A percentile compares a stretch with the other conserved stretches of the same genome.
Evolutionary conservation across 2,888 invertebrate genomes (phyloP).

Genomic region (Alentia gelatinosa): DNA sequence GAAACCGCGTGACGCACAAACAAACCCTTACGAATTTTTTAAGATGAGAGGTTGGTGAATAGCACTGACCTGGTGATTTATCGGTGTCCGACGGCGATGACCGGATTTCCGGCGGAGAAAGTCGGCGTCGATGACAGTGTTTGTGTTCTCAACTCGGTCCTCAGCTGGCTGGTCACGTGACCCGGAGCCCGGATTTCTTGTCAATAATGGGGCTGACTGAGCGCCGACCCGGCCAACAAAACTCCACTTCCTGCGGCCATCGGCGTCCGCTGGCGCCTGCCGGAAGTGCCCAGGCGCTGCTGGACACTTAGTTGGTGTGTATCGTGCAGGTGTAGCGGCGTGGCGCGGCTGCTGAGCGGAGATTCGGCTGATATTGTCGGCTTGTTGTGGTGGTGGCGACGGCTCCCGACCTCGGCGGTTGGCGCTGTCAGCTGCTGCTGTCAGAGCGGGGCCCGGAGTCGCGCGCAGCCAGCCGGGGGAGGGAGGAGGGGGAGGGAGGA

Average conservation of each 20-base stretch:
- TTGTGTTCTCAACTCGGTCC: neutral
- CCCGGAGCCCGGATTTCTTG: constrained; percentile 39
- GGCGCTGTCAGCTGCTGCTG: constrained; percentile 31
- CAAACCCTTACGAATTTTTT: constrained; percentile 50
- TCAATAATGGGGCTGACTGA: constrained; percentile 16
- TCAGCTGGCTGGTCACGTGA: constrained; percentile 44
- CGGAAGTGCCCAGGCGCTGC: neutral
- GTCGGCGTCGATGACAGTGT: neutral
- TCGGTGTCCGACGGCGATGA: neutral
- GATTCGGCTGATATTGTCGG: constrained; percentile 2
- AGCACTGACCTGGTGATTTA: neutral
- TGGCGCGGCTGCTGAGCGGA: neutral
- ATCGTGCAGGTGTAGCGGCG: neutral
- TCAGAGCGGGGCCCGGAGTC: neutral
- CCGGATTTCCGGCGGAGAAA: neutral
- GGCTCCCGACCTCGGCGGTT: neutral
- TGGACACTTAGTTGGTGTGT: neutral
- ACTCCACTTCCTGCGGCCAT: constrained; percentile 3
- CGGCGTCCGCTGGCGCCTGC: neutral
- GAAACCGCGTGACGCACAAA: neutral
- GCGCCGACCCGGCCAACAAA: neutral
- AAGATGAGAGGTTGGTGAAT: neutral
- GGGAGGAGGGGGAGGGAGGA: constrained; percentile 10
- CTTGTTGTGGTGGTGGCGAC: constrained; percentile 9
- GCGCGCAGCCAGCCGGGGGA: constrained; percentile 4